phyloP scores from a whole-genome alignment of 2,888 invertebrate species.

The Stenodema calcarata region DNA sequence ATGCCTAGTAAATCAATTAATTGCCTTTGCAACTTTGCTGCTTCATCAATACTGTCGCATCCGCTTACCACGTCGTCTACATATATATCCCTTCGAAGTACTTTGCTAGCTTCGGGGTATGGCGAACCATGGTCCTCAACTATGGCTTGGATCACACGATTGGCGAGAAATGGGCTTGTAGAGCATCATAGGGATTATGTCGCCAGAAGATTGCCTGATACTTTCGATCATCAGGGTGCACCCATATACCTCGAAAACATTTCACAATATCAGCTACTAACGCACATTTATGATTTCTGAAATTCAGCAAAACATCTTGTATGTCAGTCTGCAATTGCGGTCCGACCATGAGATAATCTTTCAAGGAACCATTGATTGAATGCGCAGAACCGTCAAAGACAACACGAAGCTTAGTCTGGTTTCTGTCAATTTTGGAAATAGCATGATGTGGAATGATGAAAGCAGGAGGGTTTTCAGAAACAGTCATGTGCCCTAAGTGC shows the following conservation, averaged over 20 bases:
- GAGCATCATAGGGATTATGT: conserved; percentile 36
- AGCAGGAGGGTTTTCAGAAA: not conserved
- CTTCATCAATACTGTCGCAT: conserved; percentile 52
- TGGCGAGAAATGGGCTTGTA: conserved; percentile 56
- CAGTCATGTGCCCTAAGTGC: not conserved
- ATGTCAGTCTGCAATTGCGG: not conserved
- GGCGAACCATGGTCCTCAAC: conserved; percentile 50
- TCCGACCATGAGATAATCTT: not conserved
- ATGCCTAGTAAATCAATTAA: conserved; percentile 50
- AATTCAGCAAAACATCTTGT: not conserved
- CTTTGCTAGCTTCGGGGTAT: conserved; percentile 54
- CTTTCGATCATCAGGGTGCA: conserved; percentile 46
- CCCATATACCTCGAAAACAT: not conserved
- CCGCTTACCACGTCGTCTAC: conserved; percentile 57
- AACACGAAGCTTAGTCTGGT: not conserved
- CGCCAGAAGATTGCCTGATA: conserved; percentile 58
- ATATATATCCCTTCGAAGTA: conserved; percentile 54
- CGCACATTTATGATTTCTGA: not conserved
- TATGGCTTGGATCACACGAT: conserved; percentile 54
- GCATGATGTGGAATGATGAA: conserved; percentile 9
- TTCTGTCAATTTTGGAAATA: not conserved
- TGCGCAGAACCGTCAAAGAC: conserved; percentile 16
- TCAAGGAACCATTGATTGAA: not conserved
- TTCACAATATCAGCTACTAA: not conserved
- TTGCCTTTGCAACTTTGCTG: conserved; percentile 51